Evolutionary conservation across 2,888 invertebrate genomes (phyloP).

Genomic region (Andrena bicolor): DNA sequence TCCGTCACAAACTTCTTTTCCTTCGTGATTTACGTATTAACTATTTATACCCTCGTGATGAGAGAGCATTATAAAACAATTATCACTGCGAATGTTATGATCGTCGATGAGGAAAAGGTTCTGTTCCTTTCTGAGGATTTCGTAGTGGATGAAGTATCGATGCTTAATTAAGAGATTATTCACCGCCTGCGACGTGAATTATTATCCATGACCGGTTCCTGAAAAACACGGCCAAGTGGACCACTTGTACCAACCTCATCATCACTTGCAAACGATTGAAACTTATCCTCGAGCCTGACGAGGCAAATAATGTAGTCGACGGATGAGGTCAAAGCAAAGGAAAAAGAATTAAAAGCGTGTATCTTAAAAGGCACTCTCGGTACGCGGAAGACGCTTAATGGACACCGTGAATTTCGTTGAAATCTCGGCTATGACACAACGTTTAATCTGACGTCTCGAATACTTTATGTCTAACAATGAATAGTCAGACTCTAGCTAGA

Average conservation of each 20-base stretch:
- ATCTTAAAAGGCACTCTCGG: conserved; percentile 40
- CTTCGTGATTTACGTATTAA: no score
- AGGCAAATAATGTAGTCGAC: conserved; percentile 9
- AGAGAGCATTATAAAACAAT: background rate
- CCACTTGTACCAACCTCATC: conserved; percentile 30
- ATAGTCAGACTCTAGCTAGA: background rate
- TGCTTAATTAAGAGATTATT: conserved; percentile 19
- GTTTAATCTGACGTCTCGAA: conserved; percentile 11
- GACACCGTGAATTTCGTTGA: conserved; percentile 12
- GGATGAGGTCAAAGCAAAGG: conserved; percentile 21
- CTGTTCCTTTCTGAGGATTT: background rate
- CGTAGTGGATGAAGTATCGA: background rate
- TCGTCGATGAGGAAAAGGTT: background rate
- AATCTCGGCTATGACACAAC: conserved; percentile 6
- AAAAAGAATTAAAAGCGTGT: conserved; percentile 20
- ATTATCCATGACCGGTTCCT: conserved; percentile 13
- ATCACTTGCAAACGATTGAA: conserved; percentile 13
- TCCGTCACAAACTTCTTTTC: no score
- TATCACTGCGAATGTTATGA: background rate
- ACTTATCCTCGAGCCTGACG: conserved; percentile 10
- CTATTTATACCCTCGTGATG: background rate
- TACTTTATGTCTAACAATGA: background rate
- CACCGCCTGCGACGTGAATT: background rate
- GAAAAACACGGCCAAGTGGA: conserved; percentile 18
- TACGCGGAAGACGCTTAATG: conserved; percentile 27